Evolutionary conservation across 2,888 invertebrate genomes (phyloP), one percentile per base, ranked within the genome.

Genomic region (Dexiosoma caninum): DNA sequence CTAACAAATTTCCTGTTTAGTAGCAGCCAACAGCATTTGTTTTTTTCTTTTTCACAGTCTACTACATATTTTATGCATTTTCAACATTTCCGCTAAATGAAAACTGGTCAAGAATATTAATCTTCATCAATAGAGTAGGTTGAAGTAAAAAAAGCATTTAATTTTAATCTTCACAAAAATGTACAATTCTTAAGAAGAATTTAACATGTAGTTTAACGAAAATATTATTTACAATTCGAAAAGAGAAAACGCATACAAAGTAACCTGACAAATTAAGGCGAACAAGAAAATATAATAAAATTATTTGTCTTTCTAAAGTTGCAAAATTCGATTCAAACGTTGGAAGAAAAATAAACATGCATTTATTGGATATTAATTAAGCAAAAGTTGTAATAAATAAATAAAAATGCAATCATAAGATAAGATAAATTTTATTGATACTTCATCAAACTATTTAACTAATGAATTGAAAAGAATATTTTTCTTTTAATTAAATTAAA

Each of bases 161-260:
- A n/a, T n/a, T 40, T 60, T 51, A 60, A 72, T 72, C 42, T 62
- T 0, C 12, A 32, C 32, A 42, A 71, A 30, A 19, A 0, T 30
- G 32, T 21, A 40, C 32, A 46, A 66, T 75, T 75, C 42, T 42
- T n/a, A 75, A 59, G 40, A 32, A 75, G 59, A 75, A 75, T 51
- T 67, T 59, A 14, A n/a, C 5, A 67, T 62, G 53, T 35, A 44
- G 9, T n/a, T 32, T n/a, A 19, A 40, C 12, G 16, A 30, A 70
- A 59, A 49, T 70, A 46, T 37, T 8, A 19, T 40, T 66, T 40
- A 2, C 14, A 19, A 6, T 5, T 44, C 42, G n/a, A n/a, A 21
- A 59, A 21, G 9, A 51, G 19, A 37, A 55, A 64, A 35, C 16
- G n/a, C n/a, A 1, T 27, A 12, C 23, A n/a, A 40, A 55, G 57